A percentile compares a stretch with the other conserved stretches of the same genome.
These are phyloP conservation scores for Bradypodion ventrale DNA, from an alignment of 2,797 vertebrate species.

Conservation along the genomic window DNA sequence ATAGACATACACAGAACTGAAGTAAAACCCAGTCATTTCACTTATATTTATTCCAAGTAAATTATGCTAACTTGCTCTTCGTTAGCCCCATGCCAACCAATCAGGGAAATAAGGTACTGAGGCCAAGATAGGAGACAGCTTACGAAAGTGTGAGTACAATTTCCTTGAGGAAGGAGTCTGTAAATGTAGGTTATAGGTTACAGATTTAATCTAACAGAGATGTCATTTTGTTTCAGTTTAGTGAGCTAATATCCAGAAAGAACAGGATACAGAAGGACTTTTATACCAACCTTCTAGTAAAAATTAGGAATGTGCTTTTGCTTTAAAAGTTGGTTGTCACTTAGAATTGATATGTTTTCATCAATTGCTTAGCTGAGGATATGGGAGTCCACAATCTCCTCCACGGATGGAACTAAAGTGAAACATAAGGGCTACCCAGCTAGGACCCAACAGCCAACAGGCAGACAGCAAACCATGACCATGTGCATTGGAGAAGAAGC, in stretches of 20 bases:
- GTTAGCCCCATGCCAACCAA: not conserved
- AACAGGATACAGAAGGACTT: accelerated
- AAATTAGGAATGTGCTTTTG: slow-evolving; percentile 9
- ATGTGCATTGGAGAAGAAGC: too few species aligned
- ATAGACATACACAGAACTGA: not conserved
- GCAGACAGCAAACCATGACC: too few species aligned
- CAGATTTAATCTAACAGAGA: not conserved
- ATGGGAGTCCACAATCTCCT: not conserved
- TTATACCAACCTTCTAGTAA: slow-evolving; percentile 1
- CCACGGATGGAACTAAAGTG: not conserved
- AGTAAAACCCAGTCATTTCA: not conserved
- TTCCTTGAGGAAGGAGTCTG: not conserved
- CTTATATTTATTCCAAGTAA: not conserved
- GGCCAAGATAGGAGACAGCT: not conserved
- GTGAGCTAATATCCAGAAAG: not conserved
- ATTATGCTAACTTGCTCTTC: not conserved
- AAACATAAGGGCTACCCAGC: too few species aligned
- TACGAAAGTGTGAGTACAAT: not conserved
- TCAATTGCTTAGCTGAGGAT: too few species aligned
- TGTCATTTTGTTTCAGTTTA: not conserved
- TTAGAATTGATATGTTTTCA: not conserved
- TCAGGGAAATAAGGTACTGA: not conserved
- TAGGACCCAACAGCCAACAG: not conserved
- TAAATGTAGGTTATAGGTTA: not conserved
- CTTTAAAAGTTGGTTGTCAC: too few species aligned